Evolutionary conservation across 1,140 invertebrate genomes (phyloP).

Genomic region (Bradynema listronoti): DNA sequence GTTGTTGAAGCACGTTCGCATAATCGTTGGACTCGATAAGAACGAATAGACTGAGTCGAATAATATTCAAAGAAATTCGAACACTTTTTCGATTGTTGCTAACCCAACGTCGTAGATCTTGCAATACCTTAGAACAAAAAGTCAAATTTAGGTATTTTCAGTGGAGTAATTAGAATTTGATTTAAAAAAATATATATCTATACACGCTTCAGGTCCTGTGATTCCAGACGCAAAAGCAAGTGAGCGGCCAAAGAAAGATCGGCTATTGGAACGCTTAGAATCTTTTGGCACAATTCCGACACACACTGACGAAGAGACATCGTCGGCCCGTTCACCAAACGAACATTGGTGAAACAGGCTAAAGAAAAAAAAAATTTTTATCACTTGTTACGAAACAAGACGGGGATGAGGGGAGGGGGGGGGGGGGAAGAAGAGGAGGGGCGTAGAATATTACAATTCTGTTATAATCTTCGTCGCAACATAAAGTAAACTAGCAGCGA

Average conservation of each 20-base stretch:
- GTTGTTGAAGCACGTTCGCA: background rate
- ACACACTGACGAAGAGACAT: too few relatives aligned
- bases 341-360: too few relatives aligned
- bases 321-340: too few relatives aligned
- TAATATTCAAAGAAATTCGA: constrained; percentile 15
- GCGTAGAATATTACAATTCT: too few relatives aligned
- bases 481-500: too few relatives aligned
- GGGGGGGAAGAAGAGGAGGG: too few relatives aligned
- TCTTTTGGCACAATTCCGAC: constrained; percentile 25
- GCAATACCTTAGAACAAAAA: constrained; percentile 8
- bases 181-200: too few relatives aligned
- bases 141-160: background rate
- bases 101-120: constrained; percentile 19
- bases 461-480: too few relatives aligned
- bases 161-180: too few relatives aligned
- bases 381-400: too few relatives aligned
- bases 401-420: too few relatives aligned
- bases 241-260: constrained; percentile 24
- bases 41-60: constrained; percentile 15
- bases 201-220: constrained; percentile 12
- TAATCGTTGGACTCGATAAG: constrained; percentile 12
- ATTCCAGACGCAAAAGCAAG: constrained; percentile 12
- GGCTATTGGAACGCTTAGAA: constrained; percentile 19
- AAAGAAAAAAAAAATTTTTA: too few relatives aligned
- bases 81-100: constrained; percentile 19